Evolutionary conservation across 2,113 vertebrate species (phyloP).

Genomic region (Campylomormyrus numenius): DNA sequence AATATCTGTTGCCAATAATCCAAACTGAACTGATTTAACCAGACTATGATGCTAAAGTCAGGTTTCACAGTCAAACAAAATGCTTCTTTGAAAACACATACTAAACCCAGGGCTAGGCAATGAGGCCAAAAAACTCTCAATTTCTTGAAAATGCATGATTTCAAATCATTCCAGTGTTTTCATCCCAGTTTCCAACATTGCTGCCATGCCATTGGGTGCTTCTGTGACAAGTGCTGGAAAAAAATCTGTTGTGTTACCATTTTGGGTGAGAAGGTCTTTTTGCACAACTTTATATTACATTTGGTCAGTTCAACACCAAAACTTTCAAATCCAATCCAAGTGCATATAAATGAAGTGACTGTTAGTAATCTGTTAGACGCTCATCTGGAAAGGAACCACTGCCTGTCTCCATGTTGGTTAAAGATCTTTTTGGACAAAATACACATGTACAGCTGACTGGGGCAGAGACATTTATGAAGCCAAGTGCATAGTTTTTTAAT

Average conservation of each 20-base stretch:
- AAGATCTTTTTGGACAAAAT: background rate
- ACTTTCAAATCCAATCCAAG: background rate
- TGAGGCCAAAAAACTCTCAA: background rate
- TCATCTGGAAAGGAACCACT: background rate
- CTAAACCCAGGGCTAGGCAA: background rate
- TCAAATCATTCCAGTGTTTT: background rate
- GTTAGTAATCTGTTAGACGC: background rate
- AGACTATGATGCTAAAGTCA: background rate
- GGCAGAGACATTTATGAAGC: background rate
- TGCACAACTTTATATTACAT: background rate
- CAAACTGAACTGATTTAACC: background rate
- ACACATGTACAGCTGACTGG: background rate
- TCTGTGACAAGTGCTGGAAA: background rate
- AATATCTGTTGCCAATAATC: background rate
- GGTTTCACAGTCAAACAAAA: background rate
- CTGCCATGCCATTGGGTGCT: background rate
- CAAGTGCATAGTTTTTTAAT: background rate
- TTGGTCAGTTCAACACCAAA: background rate
- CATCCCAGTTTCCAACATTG: background rate
- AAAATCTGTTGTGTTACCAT: background rate
- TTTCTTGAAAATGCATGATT: background rate
- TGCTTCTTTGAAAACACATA: background rate
- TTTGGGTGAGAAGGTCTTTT: background rate
- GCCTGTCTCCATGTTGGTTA: background rate
- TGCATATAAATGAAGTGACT: background rate